These are phyloP conservation scores for Metopia argyrocephala DNA, from an alignment of 2,888 invertebrate genomes.

Conservation along the genomic window DNA sequence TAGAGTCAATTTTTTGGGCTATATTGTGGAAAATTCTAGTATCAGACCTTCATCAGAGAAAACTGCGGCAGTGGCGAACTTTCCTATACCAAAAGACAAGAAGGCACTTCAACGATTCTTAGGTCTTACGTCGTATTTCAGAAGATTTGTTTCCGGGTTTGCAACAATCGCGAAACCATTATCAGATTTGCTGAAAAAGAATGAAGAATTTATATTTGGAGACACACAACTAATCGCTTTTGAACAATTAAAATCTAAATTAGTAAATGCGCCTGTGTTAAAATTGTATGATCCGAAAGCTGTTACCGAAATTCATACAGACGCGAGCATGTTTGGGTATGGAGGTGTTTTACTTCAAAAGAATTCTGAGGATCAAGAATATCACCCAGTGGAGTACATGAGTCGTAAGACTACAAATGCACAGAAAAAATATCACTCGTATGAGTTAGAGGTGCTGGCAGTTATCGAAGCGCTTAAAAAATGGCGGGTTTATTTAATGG, in stretches of 20 bases:
- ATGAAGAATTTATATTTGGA: conserved; percentile 64
- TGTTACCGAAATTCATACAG: conserved; percentile 26
- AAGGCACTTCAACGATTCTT: conserved; percentile 20
- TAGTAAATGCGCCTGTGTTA: conserved; percentile 22
- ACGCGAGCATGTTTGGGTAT: conserved; percentile 11
- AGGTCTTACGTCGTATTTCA: conserved; percentile 52
- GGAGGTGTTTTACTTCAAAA: conserved; percentile 9
- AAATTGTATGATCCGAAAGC: conserved; percentile 8
- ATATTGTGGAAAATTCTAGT: conserved; percentile 46
- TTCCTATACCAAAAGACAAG: conserved; percentile 34
- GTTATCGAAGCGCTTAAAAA: conserved; percentile 18
- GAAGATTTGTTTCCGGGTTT: conserved; percentile 46
- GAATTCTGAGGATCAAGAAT: not conserved
- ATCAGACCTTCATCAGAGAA: conserved; percentile 46
- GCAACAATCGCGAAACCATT: conserved; percentile 50
- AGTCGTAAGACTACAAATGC: conserved; percentile 11
- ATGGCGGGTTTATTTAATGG: conserved; percentile 31
- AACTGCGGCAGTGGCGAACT: conserved; percentile 36
- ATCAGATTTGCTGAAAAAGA: conserved; percentile 57
- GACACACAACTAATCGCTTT: conserved; percentile 59
- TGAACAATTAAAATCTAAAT: not conserved
- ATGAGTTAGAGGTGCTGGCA: conserved; percentile 34
- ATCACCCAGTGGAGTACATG: conserved; percentile 13
- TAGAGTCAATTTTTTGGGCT: conserved; percentile 54
- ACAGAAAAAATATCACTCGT: conserved; percentile 36